These are phyloP conservation scores for Rhamnusium bicolor DNA, from an alignment of 2,888 invertebrate genomes.

Conservation along the genomic window DNA sequence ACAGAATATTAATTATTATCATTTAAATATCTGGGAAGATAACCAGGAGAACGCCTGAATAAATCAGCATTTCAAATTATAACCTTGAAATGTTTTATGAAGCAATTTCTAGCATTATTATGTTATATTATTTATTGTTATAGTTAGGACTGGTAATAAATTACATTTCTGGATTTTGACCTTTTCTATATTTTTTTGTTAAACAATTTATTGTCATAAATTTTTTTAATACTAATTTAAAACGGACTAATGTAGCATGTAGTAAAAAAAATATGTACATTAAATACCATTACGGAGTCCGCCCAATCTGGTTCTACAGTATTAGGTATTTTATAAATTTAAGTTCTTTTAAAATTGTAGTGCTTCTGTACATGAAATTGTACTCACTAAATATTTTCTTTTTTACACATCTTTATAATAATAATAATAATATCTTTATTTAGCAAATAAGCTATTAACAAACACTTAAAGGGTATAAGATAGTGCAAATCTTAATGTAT, in stretches of 20 bases:
- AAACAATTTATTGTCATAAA: neutral
- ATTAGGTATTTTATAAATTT: too few relatives aligned
- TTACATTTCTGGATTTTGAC: slow-evolving; percentile 1
- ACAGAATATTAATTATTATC: too few relatives aligned
- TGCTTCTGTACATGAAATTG: too few relatives aligned
- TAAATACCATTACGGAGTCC: neutral
- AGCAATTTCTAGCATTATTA: neutral
- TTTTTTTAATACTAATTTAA: neutral
- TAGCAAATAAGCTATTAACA: too few relatives aligned
- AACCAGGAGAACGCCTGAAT: neutral
- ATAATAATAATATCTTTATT: too few relatives aligned
- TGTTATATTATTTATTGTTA: slow-evolving; percentile 12
- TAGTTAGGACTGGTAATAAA: neutral
- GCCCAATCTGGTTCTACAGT: neutral
- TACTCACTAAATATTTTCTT: too few relatives aligned
- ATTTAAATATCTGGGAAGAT: too few relatives aligned
- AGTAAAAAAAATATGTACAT: neutral
- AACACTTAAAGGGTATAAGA: too few relatives aligned
- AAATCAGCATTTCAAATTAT: neutral
- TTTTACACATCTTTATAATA: too few relatives aligned
- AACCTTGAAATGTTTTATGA: slow-evolving; percentile 1
- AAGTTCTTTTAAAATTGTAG: too few relatives aligned
- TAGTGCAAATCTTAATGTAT: too few relatives aligned
- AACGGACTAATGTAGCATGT: neutral
- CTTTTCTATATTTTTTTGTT: neutral